Percentiles rank a stretch among this genome's conserved stretches.
Evolutionary conservation across 1,140 invertebrate species (phyloP).

Genomic region (Solen grandis): DNA sequence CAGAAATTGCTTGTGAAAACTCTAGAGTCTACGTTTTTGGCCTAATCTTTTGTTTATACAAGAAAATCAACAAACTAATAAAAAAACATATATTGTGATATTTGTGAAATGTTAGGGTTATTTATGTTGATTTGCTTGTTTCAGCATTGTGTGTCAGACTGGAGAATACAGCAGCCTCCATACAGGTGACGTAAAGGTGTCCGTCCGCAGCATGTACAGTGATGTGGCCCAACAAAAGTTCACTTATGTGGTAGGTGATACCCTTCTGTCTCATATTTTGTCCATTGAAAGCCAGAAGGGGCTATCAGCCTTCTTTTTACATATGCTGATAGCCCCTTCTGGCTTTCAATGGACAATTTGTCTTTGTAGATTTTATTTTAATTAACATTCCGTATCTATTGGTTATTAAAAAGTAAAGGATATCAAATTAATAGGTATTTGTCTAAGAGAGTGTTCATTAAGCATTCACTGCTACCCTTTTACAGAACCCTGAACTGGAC

Average conservation of each 20-base stretch:
- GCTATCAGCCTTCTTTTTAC: background rate
- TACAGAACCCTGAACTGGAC: slow-evolving; percentile 82
- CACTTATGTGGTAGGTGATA: slow-evolving; percentile 71
- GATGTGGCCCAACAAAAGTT: slow-evolving; percentile 61
- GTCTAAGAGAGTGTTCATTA: background rate
- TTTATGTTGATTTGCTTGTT: slow-evolving; percentile 50
- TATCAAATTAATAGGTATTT: background rate
- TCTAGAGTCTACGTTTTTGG: background rate
- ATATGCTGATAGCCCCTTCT: too few relatives aligned
- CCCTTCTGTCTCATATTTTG: background rate
- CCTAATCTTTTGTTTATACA: background rate
- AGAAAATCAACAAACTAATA: background rate
- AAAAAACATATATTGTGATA: background rate
- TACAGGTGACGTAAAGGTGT: slow-evolving; percentile 60
- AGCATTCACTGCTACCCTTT: slow-evolving; percentile 4
- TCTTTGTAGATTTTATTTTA: background rate
- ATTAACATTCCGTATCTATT: background rate
- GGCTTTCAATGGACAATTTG: too few relatives aligned
- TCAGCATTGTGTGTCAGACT: slow-evolving; percentile 73
- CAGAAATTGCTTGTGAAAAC: background rate
- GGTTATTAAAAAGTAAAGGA: background rate
- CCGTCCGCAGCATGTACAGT: slow-evolving; percentile 56
- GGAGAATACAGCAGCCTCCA: slow-evolving; percentile 32
- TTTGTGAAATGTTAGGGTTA: background rate
- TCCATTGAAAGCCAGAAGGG: background rate